Base-by-base conservation (phyloP, 2,888 invertebrate species). In the Apamea crenata region DNA sequence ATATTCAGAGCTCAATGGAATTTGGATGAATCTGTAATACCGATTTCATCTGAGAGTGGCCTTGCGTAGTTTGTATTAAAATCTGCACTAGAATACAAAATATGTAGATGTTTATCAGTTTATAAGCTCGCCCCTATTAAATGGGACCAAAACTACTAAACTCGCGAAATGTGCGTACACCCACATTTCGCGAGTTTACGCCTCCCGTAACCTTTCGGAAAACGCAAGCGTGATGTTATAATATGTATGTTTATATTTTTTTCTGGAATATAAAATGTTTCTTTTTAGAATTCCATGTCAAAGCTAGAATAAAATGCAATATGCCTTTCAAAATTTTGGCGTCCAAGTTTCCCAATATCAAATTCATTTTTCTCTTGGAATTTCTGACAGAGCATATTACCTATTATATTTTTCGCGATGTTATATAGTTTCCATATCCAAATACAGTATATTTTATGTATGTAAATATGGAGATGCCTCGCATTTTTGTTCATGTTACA, bases 381-480 rank as follows among this genome's bases (percentile, higher is more conserved):
- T 68, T 63, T 79, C 74, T 40, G 18, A 36, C 73, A 61, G 50
- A 66, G 29, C 65, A 56, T 32, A 32, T 65, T 53, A 25, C 10
- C 25, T 56, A 50, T 47, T 59, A 67, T 68, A 59, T 61, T 40
- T 63, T 36, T 21, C 32, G n/a, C 61, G 16, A 78, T 63, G 36
- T 83, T 59, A 40, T 56, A 53, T 29, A 29, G 47, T 65, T 65
- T 36, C 21, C 16, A 16, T 61, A 32, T 32, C 29, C 14, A 77
- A 81, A 66, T 65, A 61, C 36, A 53, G 25, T 44, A 74, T 66
- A 67, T 66, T 63, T 53, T 75, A 72, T 71, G 56, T 59, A 69
- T 72, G 74, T 65, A 72, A 63, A 80, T 71, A 80, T n/a, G 44
- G 10, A 44, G 29, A 36, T 50, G 10, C 12, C 21, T 44, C 29